Conservation (phyloP, 2,113 vertebrate genomes). For the Corynorhinus townsendii region DNA sequence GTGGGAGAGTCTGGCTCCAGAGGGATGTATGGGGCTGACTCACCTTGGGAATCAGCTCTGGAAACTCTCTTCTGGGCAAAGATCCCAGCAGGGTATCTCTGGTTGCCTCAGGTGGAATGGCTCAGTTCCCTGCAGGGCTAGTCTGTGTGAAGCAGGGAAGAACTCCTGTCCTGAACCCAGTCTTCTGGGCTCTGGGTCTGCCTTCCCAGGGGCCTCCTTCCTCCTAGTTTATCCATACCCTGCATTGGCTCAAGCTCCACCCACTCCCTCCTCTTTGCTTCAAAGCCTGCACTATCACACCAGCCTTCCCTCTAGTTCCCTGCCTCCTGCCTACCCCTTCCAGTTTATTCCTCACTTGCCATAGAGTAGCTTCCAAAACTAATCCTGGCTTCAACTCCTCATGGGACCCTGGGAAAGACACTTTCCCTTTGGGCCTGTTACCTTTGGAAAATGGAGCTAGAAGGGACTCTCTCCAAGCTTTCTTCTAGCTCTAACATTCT, state of each 20-base stretch:
- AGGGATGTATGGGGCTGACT: not conserved
- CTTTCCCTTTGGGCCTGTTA: conserved; percentile 12
- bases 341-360: not conserved
- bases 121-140: not conserved
- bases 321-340: not conserved
- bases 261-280: not conserved
- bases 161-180: not conserved
- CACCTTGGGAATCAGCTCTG: not conserved
- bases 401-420: not conserved
- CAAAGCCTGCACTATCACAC: not conserved
- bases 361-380: not conserved
- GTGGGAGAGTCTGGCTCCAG: not conserved
- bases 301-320: not conserved
- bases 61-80: not conserved
- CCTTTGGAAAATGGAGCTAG: conserved; percentile 17
- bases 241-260: not conserved
- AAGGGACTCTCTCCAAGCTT: not conserved
- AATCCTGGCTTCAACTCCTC: not conserved
- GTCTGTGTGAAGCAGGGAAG: not conserved
- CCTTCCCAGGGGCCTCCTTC: not conserved
- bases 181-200: not conserved
- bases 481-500: not conserved
- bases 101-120: not conserved
- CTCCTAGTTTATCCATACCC: not conserved
- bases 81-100: not conserved